phyloP scores from a whole-genome alignment of 1,140 invertebrate genomes.

The Whitmania pigra region DNA sequence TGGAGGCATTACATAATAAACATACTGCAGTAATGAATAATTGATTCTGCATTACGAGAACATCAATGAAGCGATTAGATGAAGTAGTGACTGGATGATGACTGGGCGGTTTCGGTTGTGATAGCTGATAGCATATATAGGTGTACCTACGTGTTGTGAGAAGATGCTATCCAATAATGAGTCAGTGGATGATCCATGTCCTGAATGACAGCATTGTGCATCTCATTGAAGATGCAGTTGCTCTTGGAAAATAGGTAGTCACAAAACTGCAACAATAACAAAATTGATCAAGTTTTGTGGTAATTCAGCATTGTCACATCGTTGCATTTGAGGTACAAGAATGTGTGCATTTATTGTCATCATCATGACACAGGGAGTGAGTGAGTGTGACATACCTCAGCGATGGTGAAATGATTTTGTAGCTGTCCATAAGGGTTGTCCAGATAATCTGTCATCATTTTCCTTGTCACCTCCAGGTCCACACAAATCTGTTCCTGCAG shows the following conservation, averaged over 20 bases:
- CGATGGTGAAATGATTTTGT: slow-evolving; percentile 17
- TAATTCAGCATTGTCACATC: too few species aligned
- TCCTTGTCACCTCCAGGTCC: slow-evolving; percentile 52
- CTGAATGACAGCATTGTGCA: slow-evolving; percentile 52
- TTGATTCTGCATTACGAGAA: background rate
- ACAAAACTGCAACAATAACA: slow-evolving; percentile 56
- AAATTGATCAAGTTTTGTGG: slow-evolving; percentile 18
- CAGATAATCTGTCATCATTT: slow-evolving; percentile 45
- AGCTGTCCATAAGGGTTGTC: slow-evolving; percentile 32
- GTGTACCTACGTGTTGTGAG: slow-evolving; percentile 50
- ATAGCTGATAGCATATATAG: too few species aligned
- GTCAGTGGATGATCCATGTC: slow-evolving; percentile 53
- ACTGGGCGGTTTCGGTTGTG: too few species aligned
- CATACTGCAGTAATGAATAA: background rate
- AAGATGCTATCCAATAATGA: slow-evolving; percentile 55
- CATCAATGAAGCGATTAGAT: background rate
- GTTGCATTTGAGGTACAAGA: background rate
- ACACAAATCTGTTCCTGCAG: slow-evolving; percentile 48
- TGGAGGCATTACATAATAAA: too few species aligned
- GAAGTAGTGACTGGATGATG: too few species aligned
- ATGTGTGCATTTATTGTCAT: background rate
- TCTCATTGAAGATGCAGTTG: slow-evolving; percentile 75
- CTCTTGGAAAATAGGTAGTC: slow-evolving; percentile 86
- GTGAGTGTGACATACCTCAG: slow-evolving; percentile 14
- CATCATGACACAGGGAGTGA: too few species aligned